Evolutionary conservation across 2,888 invertebrate genomes (phyloP).

Genomic region (Himalopsyche anomala): DNA sequence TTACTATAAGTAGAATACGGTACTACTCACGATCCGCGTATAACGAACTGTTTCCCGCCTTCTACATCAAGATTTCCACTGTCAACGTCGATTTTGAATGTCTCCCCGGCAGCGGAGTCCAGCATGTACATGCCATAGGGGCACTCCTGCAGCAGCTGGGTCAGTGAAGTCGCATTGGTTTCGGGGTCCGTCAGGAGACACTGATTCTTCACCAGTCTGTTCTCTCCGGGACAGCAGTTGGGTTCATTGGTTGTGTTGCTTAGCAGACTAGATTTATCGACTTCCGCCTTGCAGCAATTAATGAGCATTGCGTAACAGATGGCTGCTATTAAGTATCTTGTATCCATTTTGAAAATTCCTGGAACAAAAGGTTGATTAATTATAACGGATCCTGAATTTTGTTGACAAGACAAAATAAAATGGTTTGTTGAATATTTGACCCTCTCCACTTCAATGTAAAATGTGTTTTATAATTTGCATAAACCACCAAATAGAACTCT

Average conservation of each 20-base stretch:
- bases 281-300: not conserved
- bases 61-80: slow-evolving; percentile 50
- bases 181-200: slow-evolving; percentile 66
- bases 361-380: not conserved
- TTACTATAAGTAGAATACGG: no score
- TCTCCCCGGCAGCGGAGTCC: slow-evolving; percentile 66
- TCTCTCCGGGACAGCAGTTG: slow-evolving; percentile 70
- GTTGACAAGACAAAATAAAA: no score
- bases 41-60: not conserved
- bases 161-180: slow-evolving; percentile 67
- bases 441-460: no score
- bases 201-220: slow-evolving; percentile 68
- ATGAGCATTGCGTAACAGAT: not conserved
- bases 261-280: no score
- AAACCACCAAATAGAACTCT: no score
- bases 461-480: no score
- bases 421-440: no score
- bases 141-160: slow-evolving; percentile 65
- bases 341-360: not conserved
- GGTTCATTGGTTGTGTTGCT: not conserved
- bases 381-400: no score
- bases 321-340: not conserved
- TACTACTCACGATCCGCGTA: slow-evolving; percentile 51
- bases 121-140: slow-evolving; percentile 67
- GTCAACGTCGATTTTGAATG: slow-evolving; percentile 45